Evolutionary conservation across 1,140 invertebrate genomes (phyloP), one percentile per base, ranked within the genome.

Genomic region (Thaumatotibia leucotreta): DNA sequence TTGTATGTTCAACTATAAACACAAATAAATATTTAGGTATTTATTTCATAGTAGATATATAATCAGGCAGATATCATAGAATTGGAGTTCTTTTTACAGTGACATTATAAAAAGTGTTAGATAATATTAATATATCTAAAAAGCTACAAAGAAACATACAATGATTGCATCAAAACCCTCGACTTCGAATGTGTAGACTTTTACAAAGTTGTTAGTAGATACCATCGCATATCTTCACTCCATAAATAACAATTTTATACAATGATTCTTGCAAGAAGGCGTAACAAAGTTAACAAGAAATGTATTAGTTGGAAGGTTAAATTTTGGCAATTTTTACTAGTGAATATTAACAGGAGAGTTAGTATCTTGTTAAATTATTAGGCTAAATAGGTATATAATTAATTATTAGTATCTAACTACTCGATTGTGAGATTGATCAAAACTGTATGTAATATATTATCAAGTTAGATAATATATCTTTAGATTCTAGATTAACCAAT

Each of bases 251-350:
- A 17, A 68, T 58, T n/a, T n/a, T 61, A 67, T 35, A 23, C n/a
- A 72, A 67, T 69, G 66, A 72, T 49, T 61, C 32, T 68, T 70
- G 58, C 69, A 73, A 75, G 73, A 74, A 52, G 65, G 74, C 80
- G 75, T 83, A 84, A 84, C 77, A 80, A 79, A 80, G 64, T 74
- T 79, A 84, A 87, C 75, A 83, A 84, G 75, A 85, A 79, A 79
- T 77, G 64, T 72, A 70, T 69, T 72, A 66, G 73, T 77, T 79
- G 80, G 77, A 84, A 89, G 80, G 77, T 75, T 79, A 79, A 70
- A 76, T 73, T 86, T 89, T 87, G 86, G 86, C 86, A 85, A 85
- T 79, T 79, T 74, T 80, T 69, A 76, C 77, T 75, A 65, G 77
- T 80, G 77, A 80, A 82, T 79, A 83, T 65, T 71, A 78, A 86